Base-by-base conservation (phyloP, 2,113 vertebrate genomes). In the Dasyornis broadbenti region DNA sequence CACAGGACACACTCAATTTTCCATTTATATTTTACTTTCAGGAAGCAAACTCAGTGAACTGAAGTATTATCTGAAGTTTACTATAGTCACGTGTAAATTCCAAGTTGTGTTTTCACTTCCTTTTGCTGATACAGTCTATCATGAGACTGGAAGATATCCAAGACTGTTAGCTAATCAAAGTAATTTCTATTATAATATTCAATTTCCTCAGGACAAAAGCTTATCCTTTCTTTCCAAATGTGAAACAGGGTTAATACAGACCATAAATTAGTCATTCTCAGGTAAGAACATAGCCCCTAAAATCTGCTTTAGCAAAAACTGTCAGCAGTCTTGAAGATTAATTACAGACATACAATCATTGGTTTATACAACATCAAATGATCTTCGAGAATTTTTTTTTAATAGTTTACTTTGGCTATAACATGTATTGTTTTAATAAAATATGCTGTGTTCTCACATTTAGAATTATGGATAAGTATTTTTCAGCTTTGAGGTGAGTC, bases 391-490 rank as follows among this genome's bases (percentile, higher is more conserved):
- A n/a, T n/a, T 37, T 49, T 68, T 66, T 68, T 59, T 27, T 1
- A 82, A 82, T 19, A 37, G 22, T 40, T 81, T 44, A 23, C 26
- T 89, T 78, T 37, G 60, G 6, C 35, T 11, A 28, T 66, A 60
- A 63, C 4, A 59, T 24, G 5, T 26, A 31, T 19, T 33, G 5
- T 76, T 79, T 47, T 42, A 47, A 44, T 68, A 33, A 76, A 79
- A 68, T 31, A 1, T 17, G 17, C 6, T 10, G 0, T 56, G 31
- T 56, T 84, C 28, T 68, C 23, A 20, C 0, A 1, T 78, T 63
- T 40, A 56, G 33, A 83, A 70, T 8, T 24, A 61, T 23, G 19
- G 19, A 19, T 30, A 66, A 50, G 4, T 42, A 40, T 77, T 69
- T 91, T 83, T 70, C 60, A 54, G 4, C 42, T 91, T 81, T 56